phyloP scores from a whole-genome alignment of 2,888 invertebrate genomes.

The Poecilus cupreus region DNA sequence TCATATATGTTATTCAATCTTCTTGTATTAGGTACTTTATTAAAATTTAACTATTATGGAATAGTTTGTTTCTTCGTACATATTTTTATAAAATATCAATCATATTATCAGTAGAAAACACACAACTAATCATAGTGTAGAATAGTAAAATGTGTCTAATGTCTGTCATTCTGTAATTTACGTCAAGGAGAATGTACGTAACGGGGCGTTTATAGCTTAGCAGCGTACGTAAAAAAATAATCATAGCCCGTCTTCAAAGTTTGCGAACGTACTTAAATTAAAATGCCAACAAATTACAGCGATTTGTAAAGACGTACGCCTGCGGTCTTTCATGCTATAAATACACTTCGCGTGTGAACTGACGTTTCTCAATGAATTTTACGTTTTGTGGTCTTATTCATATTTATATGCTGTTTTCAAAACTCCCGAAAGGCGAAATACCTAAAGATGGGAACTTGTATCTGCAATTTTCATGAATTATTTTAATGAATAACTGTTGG shows the following conservation, averaged over 20 bases:
- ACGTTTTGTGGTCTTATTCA: constrained; percentile 3
- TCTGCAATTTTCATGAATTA: neutral
- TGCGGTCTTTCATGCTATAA: constrained; percentile 41
- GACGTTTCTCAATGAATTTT: neutral
- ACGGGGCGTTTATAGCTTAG: constrained; percentile 7
- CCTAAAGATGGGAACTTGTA: neutral
- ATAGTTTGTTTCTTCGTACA: no score
- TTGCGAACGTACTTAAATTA: constrained; percentile 36
- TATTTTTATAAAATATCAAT: no score
- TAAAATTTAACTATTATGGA: no score
- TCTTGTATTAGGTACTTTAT: no score
- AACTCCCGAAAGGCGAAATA: neutral
- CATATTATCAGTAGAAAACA: no score
- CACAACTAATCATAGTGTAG: neutral
- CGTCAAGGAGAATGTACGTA: neutral
- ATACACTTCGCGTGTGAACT: constrained; percentile 21
- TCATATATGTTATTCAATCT: no score
- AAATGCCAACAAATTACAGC: constrained; percentile 54
- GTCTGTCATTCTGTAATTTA: neutral
- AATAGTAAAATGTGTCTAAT: neutral
- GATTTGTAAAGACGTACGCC: constrained; percentile 39
- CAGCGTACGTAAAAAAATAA: constrained; percentile 1
- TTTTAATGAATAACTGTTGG: neutral
- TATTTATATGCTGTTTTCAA: constrained; percentile 30
- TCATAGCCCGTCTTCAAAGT: constrained; percentile 22